Evolutionary conservation across 2,113 vertebrate species (phyloP).

Genomic region (Notechis scutatus): DNA sequence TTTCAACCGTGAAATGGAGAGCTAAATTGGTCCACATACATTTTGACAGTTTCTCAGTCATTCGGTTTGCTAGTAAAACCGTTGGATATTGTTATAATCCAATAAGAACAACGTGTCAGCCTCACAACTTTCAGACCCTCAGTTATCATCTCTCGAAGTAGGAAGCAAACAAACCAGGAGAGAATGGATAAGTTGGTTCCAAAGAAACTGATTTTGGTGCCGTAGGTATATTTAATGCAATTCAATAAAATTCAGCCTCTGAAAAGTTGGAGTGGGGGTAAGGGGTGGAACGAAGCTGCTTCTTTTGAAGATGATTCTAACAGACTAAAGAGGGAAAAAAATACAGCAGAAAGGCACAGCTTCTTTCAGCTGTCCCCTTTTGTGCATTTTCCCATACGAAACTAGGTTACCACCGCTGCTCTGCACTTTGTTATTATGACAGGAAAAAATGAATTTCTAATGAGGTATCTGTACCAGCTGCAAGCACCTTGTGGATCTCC

Average conservation of each 20-base stretch:
- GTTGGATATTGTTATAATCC: neutral
- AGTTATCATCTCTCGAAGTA: neutral
- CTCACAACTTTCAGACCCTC: constrained; percentile 6
- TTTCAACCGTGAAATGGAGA: neutral
- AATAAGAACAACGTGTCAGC: neutral
- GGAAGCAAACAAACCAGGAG: constrained; percentile 49
- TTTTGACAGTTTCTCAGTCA: neutral
- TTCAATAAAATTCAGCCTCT: constrained; percentile 50
- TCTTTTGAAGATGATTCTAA: constrained; percentile 68
- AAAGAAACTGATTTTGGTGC: constrained; percentile 18
- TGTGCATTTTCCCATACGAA: constrained; percentile 79
- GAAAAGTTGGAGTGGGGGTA: neutral
- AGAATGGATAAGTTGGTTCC: constrained; percentile 47
- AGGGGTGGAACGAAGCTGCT: constrained; percentile 62
- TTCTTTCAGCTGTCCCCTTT: constrained; percentile 77
- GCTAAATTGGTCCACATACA: neutral
- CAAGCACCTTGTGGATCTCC: constrained; percentile 68
- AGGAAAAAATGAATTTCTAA: constrained; percentile 83
- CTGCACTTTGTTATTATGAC: constrained; percentile 79
- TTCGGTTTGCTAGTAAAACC: neutral
- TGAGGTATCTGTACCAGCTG: constrained; percentile 77
- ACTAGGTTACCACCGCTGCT: constrained; percentile 62
- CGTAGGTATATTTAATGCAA: constrained; percentile 42
- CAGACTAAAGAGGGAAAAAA: constrained; percentile 48
- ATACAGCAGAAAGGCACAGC: constrained; percentile 75